Conservation (phyloP, 2,888 invertebrate species). For the Thyatira batis region DNA sequence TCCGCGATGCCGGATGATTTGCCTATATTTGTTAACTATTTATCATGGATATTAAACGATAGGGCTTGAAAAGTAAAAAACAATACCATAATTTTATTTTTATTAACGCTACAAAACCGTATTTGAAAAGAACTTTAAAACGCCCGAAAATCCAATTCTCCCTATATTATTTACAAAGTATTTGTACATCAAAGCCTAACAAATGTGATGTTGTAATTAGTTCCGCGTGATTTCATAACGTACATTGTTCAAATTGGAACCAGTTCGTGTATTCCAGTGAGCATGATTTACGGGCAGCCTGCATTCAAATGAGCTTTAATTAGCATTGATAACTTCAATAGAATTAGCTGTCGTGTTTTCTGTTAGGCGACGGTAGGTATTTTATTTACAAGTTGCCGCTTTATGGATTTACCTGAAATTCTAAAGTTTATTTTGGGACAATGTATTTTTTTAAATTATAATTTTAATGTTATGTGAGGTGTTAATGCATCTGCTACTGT, state of each 20-base stretch:
- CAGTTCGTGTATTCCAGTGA: slow-evolving; percentile 15
- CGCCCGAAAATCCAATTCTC: neutral
- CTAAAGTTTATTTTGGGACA: no score
- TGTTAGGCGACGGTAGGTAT: no score
- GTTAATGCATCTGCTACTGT: no score
- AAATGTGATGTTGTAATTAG: slow-evolving; percentile 17
- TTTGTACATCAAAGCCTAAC: neutral
- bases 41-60: no score
- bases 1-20: no score
- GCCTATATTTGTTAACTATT: neutral
- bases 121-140: neutral
- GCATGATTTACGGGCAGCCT: slow-evolving; percentile 19
- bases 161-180: neutral
- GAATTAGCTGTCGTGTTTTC: neutral
- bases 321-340: slow-evolving; percentile 20
- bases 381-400: no score
- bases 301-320: slow-evolving; percentile 36
- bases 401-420: no score
- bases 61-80: no score
- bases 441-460: no score
- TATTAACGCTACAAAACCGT: no score
- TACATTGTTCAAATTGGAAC: slow-evolving; percentile 10
- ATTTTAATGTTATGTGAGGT: no score
- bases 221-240: slow-evolving; percentile 16
- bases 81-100: no score